Evolutionary conservation across 2,888 invertebrate species (phyloP).

Genomic region (Sepioteuthis lessoniana): DNA sequence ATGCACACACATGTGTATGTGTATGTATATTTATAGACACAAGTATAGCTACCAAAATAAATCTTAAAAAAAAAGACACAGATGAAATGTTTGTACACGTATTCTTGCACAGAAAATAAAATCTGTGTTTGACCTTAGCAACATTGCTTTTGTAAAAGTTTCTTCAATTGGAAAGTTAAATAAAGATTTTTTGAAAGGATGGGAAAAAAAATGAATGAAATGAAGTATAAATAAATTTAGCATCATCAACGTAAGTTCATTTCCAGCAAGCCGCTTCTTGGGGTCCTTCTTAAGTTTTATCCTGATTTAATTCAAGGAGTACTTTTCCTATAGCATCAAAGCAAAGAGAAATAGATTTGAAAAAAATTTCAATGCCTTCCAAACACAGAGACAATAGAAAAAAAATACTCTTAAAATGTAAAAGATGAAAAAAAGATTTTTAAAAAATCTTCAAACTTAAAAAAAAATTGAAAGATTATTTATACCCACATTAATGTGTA

Average conservation of each 20-base stretch:
- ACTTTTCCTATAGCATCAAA: not conserved
- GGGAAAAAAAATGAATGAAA: not conserved
- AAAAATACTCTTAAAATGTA: not conserved
- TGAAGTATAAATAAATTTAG: not conserved
- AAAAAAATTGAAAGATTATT: not conserved
- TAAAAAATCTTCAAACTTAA: not conserved
- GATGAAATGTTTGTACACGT: not conserved
- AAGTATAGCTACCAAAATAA: not conserved
- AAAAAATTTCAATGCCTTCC: not conserved
- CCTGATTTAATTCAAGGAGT: conserved; percentile 1
- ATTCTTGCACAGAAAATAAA: not conserved
- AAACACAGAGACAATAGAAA: not conserved
- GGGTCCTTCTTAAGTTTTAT: not conserved
- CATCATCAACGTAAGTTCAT: not conserved
- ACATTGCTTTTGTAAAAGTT: not conserved
- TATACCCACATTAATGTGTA: not conserved
- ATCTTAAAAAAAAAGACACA: not conserved
- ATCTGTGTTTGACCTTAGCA: not conserved
- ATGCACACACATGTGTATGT: no score
- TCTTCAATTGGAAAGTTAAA: not conserved
- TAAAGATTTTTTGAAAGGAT: not conserved
- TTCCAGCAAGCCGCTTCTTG: not conserved
- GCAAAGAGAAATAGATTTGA: not conserved
- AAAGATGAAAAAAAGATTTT: not conserved
- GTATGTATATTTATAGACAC: not conserved